Conservation (phyloP, 2,113 vertebrate genomes). For the Columba livia region DNA sequence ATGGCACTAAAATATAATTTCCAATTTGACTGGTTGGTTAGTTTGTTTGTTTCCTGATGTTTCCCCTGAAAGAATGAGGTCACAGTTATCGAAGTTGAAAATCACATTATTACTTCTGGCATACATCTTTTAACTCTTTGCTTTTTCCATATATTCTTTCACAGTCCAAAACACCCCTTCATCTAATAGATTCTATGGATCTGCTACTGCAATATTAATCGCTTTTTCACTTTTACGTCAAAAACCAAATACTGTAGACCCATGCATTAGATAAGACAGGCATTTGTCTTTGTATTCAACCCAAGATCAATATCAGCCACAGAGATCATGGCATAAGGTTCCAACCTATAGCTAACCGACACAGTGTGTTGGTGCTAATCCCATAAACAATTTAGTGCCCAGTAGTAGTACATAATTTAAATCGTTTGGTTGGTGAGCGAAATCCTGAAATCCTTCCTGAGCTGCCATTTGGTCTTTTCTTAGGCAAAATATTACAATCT, state of each 20-base stretch:
- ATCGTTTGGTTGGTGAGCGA: background rate
- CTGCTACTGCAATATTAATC: background rate
- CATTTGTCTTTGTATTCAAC: background rate
- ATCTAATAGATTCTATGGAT: background rate
- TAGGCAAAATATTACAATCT: background rate
- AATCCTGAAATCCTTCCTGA: background rate
- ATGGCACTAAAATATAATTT: background rate
- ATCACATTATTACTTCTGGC: slow-evolving; percentile 5
- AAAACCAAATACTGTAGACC: background rate
- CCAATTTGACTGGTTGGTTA: slow-evolving; percentile 15
- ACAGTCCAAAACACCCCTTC: background rate
- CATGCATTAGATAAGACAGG: background rate
- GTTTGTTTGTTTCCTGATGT: slow-evolving; percentile 17
- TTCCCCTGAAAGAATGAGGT: background rate
- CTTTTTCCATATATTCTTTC: background rate
- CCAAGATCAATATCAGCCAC: background rate
- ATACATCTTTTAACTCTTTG: background rate
- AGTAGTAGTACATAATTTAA: background rate
- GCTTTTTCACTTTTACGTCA: background rate
- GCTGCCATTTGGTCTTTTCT: background rate
- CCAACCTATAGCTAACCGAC: background rate
- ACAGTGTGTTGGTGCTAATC: background rate
- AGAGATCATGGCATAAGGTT: background rate
- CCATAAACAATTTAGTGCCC: background rate
- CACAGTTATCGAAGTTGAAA: slow-evolving; percentile 18